Base-by-base conservation (phyloP, 2,888 invertebrate genomes). In the Villa cingulata region DNA sequence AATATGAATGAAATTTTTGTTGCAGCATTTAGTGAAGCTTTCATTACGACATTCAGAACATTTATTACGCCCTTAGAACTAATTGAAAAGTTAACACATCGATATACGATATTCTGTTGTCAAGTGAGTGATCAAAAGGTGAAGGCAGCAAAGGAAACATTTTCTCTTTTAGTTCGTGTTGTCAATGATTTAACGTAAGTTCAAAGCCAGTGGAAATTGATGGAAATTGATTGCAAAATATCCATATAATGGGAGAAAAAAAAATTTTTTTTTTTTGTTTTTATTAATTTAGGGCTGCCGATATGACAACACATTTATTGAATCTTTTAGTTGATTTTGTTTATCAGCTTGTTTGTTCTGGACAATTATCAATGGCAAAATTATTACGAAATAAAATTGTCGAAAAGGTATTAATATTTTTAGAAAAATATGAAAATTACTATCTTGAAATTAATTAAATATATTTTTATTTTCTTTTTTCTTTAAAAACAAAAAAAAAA, bases 171-270 rank as follows among this genome's bases (percentile, higher is more conserved):
- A 53, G 91, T 96, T 43, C 74, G 96, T 58, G 91, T 96, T 51
- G 91, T 97, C 48, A 91, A 90, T 61, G 95, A 96, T 70, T 77
- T 98, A 59, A 94, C 95, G 94, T 94, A 67, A 81, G 86, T 80
- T 14, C 2, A 37, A 9, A 7, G 2, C 5, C 16, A 16, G 2
- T 10, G 4, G 36, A 27, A 27, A 27, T 27, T n/a, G 23, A 23
- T 23, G 7, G 7, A 23, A 23, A 23, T 23, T 7, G 4, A 6
- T 23, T 23, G 32, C 14, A 10, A 32, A 32, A 32, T 7, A 14
- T n/a, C n/a, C n/a, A n/a, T n/a, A n/a, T n/a, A n/a, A n/a, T 36
- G 36, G 14, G 36, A n/a, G 36, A n/a, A 37, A 37, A 37, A 2
- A 20, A 47, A 41, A 40, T 44, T 36, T 37, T 37, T 40, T 27